These are phyloP conservation scores for Melipona bicolor DNA, from an alignment of 2,888 invertebrate genomes.

Conservation along the genomic window DNA sequence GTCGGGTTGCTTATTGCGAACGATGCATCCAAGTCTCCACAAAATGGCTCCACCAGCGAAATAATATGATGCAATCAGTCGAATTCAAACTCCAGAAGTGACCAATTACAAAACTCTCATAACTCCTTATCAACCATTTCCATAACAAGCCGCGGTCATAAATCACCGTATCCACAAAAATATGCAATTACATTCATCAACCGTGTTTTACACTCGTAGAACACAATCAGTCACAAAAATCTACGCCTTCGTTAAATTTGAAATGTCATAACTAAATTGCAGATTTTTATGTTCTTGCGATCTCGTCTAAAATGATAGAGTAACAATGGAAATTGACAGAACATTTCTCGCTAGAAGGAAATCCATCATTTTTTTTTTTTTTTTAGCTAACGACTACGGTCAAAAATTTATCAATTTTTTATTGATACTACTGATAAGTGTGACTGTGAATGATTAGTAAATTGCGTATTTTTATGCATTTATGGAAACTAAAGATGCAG, in stretches of 20 bases:
- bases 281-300: background rate
- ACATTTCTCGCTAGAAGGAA: too few relatives aligned
- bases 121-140: background rate
- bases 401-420: too few relatives aligned
- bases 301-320: background rate
- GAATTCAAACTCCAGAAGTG: background rate
- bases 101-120: background rate
- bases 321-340: too few relatives aligned
- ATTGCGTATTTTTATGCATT: too few relatives aligned
- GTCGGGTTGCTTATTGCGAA: background rate
- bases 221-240: background rate
- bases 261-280: background rate
- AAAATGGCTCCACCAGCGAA: conserved; percentile 1
- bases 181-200: background rate
- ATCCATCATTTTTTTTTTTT: too few relatives aligned
- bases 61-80: background rate
- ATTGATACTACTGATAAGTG: too few relatives aligned
- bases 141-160: background rate
- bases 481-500: too few relatives aligned
- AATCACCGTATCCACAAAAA: background rate
- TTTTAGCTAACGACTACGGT: too few relatives aligned
- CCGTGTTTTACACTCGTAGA: background rate
- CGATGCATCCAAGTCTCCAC: background rate
- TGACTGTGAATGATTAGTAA: too few relatives aligned
- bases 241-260: background rate